Evolutionary conservation across 2,113 vertebrate species (phyloP).

Genomic region (Merops nubicus): DNA sequence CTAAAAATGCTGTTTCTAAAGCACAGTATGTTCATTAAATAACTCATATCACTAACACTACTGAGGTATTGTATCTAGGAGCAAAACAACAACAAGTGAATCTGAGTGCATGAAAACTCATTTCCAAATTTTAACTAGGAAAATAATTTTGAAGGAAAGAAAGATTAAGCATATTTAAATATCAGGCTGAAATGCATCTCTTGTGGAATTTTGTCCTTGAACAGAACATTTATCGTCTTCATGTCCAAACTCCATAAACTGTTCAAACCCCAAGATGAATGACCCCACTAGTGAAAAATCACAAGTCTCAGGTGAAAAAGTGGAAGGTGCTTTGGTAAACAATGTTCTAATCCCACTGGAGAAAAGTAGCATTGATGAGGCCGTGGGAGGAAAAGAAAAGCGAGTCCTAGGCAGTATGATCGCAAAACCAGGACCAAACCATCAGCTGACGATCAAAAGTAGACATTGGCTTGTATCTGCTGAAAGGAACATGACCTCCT

Average conservation of each 20-base stretch:
- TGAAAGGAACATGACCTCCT: not conserved
- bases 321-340: not conserved
- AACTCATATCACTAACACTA: not conserved
- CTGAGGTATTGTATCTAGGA: not conserved
- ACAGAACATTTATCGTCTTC: not conserved
- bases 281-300: not conserved
- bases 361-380: not conserved
- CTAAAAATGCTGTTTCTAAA: not conserved
- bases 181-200: not conserved
- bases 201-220: not conserved
- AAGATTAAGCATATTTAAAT: not conserved
- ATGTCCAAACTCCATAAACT: not conserved
- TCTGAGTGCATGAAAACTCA: not conserved
- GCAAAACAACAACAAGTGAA: not conserved
- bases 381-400: not conserved
- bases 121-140: not conserved
- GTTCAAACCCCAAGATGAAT: not conserved
- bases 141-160: too few relatives aligned
- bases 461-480: not conserved
- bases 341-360: not conserved
- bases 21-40: not conserved
- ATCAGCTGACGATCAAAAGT: not conserved
- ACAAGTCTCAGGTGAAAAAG: not conserved
- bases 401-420: not conserved
- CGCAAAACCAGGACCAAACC: not conserved